Percentiles rank a stretch among this genome's conserved stretches.
phyloP scores from a whole-genome alignment of 2,888 invertebrate genomes.

The Drosophila helvetica region DNA sequence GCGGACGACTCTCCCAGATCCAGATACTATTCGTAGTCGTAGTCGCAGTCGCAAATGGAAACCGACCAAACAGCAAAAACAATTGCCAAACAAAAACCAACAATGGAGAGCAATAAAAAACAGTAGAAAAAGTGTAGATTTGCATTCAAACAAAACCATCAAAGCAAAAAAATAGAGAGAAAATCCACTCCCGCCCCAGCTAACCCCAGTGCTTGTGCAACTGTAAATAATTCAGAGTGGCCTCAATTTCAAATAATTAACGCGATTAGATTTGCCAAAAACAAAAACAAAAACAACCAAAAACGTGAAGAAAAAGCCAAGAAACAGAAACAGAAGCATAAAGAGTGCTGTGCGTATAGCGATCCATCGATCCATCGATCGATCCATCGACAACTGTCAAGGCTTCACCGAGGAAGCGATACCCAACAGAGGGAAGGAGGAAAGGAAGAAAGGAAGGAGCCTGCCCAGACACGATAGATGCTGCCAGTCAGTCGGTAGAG shows the following conservation, averaged over 20 bases:
- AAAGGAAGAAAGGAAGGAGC: too few relatives aligned
- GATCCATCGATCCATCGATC: background rate
- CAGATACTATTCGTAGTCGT: background rate
- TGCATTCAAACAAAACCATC: constrained; percentile 51
- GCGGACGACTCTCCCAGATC: constrained; percentile 20
- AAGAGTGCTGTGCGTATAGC: background rate
- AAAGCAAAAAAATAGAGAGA: background rate
- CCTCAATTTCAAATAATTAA: constrained; percentile 37
- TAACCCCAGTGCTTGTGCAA: constrained; percentile 55
- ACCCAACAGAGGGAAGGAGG: constrained; percentile 6
- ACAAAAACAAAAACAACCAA: constrained; percentile 5
- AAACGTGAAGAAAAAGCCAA: background rate
- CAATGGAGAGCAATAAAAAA: constrained; percentile 60
- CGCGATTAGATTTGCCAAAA: constrained; percentile 49
- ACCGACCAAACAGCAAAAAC: constrained; percentile 34
- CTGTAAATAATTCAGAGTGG: constrained; percentile 22
- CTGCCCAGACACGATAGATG: too few relatives aligned
- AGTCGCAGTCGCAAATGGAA: constrained; percentile 16
- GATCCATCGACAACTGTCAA: constrained; percentile 55
- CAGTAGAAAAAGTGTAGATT: constrained; percentile 47
- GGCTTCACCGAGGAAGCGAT: constrained; percentile 32
- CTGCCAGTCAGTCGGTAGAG: constrained; percentile 48
- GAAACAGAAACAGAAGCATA: constrained; percentile 29
- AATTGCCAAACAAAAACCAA: constrained; percentile 52
- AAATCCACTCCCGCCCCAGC: constrained; percentile 9